Percentiles rank a stretch among this genome's conserved stretches.
Conservation (phyloP, 2,888 invertebrate genomes). For the Drosophila flavopinicola region DNA sequence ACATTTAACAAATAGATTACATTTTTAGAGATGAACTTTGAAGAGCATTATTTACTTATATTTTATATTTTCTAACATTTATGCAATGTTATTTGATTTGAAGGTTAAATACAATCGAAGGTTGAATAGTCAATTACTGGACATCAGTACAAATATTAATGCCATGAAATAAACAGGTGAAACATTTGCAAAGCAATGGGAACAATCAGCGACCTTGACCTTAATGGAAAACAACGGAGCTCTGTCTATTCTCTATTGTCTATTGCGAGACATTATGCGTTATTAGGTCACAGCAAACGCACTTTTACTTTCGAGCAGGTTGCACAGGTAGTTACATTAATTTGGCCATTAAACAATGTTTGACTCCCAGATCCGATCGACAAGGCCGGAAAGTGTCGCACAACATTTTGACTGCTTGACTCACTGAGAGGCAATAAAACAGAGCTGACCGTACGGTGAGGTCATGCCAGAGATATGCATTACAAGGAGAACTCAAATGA, state of each 20-base stretch:
- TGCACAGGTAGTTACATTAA: conserved; percentile 70
- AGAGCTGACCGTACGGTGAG: conserved; percentile 53
- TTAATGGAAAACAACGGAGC: conserved; percentile 7
- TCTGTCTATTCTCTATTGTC: conserved; percentile 23
- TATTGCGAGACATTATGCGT: conserved; percentile 47
- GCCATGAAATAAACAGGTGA: conserved; percentile 37
- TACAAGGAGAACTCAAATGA: conserved; percentile 21
- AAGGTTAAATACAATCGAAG: conserved; percentile 1
- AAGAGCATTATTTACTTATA: not conserved
- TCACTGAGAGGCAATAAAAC: conserved; percentile 53
- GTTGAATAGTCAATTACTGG: no score
- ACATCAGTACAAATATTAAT: conserved; percentile 16
- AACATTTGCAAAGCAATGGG: conserved; percentile 7
- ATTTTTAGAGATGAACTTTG: no score
- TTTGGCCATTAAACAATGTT: conserved; percentile 48
- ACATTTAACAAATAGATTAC: no score
- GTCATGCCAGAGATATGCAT: conserved; percentile 68
- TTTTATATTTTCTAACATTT: not conserved
- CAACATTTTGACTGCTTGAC: conserved; percentile 40
- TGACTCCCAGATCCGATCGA: conserved; percentile 2
- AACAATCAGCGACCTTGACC: conserved; percentile 45
- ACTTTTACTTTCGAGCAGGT: conserved; percentile 61
- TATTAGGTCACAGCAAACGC: conserved; percentile 65
- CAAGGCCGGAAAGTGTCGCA: conserved; percentile 34
- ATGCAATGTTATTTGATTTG: not conserved